Conservation (phyloP, 2,113 vertebrate species). For the Promerops cafer region DNA sequence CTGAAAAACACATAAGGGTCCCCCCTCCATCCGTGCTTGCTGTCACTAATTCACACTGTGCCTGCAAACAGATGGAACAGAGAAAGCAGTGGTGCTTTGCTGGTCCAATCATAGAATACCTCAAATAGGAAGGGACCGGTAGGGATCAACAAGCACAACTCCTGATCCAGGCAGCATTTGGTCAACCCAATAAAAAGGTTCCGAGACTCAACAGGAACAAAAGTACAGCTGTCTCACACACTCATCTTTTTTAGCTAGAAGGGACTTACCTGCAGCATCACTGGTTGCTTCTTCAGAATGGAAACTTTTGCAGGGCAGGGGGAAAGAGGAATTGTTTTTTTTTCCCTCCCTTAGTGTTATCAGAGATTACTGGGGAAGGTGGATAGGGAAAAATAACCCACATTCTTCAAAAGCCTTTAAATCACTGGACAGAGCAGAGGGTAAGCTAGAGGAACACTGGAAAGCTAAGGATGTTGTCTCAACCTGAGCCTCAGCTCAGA, state of each 20-base stretch:
- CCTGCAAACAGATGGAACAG: background rate
- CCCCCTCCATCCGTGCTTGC: background rate
- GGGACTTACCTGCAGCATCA: background rate
- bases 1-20: background rate
- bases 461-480: background rate
- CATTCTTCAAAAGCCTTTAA: background rate
- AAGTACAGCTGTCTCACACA: background rate
- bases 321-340: no score
- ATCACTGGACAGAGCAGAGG: background rate
- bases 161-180: background rate
- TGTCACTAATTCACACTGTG: background rate
- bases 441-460: background rate
- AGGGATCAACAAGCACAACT: background rate
- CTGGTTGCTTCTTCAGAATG: background rate
- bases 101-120: background rate
- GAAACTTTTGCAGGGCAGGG: background rate
- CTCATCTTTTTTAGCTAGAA: background rate
- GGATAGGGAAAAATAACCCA: background rate
- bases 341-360: background rate
- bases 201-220: background rate
- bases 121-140: background rate
- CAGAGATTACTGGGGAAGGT: background rate
- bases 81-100: background rate
- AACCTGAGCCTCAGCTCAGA: background rate
- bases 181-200: background rate